Base-by-base conservation (phyloP, 2,113 vertebrate species). In the Otus sunia region DNA sequence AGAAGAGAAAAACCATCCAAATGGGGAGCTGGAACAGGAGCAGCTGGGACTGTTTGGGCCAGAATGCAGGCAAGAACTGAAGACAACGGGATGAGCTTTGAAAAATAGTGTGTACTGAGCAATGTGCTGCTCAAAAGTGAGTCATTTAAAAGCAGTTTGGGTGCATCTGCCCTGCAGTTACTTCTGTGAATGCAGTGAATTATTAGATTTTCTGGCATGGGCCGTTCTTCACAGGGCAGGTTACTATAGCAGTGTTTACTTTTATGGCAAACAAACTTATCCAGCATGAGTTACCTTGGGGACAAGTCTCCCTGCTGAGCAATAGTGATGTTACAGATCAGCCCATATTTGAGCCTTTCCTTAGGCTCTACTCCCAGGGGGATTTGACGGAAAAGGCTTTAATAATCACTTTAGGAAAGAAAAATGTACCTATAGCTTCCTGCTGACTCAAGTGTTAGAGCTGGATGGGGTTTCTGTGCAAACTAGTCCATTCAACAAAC, bases 201-300 rank as follows among this genome's bases (percentile, higher is more conserved):
- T n/a, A 66, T 49, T 62, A 50, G 53, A 85, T 89, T 68, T 91
- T 23, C 77, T 95, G 81, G 69, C 64, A 62, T 66, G 89, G 73
- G 39, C 58, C 1, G 0, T 53, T 87, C 86, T 78, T 76, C 92
- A 94, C 30, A 34, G 60, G 86, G 91, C 80, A 94, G 86, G 97
- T 97, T 97, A 94, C 97, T 97, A 96, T 96, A 94, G 96, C 49
- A 94, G 43, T 97, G 94, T 96, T 97, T 97, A 62, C 94, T 91
- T 92, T 88, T 23, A 85, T 32, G 55, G 69, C 81, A 96, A 97
- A 96, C 95, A 97, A 96, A 96, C 71, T 22, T 81, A n/a, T 20
- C 41, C 67, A 47, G 86, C 6, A 29, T 0, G 0, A 92, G 94
- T 95, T 96, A 95, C 95, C 97, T n/a, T 92, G 87, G 92, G 91